Evolutionary conservation across 2,888 invertebrate species (phyloP).

Genomic region (Tinea trinotella): DNA sequence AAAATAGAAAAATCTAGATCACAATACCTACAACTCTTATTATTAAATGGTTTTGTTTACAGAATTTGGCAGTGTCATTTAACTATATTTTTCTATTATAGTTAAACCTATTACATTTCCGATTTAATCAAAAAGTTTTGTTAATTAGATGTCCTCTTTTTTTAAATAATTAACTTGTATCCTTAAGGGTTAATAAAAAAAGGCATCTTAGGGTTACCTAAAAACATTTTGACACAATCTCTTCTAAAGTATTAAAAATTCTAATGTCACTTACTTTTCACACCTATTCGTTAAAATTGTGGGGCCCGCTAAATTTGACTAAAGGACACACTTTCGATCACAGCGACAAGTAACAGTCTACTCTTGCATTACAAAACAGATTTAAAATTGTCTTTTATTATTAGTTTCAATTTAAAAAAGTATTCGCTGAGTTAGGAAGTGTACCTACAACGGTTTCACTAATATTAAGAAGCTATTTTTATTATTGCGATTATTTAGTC

Average conservation of each 20-base stretch:
- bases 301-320: conserved; percentile 16
- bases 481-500: neutral
- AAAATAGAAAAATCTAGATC: neutral
- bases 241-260: neutral
- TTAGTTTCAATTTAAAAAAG: conserved; percentile 25
- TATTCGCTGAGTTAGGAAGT: neutral
- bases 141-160: no score
- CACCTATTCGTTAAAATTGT: neutral
- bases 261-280: neutral
- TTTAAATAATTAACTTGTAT: no score
- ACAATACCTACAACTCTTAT: neutral
- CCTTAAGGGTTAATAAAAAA: no score
- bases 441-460: neutral
- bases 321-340: conserved; percentile 1
- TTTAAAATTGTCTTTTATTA: conserved; percentile 38
- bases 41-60: neutral
- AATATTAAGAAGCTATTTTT: neutral
- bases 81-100: no score
- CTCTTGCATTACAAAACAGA: conserved; percentile 59
- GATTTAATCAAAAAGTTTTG: no score
- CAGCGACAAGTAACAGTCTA: conserved; percentile 25
- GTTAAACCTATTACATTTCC: no score
- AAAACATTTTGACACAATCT: no score
- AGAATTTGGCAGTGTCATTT: neutral
- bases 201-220: no score